Evolutionary conservation across 1,140 invertebrate genomes (phyloP).

Genomic region (Gryllus bimaculatus): DNA sequence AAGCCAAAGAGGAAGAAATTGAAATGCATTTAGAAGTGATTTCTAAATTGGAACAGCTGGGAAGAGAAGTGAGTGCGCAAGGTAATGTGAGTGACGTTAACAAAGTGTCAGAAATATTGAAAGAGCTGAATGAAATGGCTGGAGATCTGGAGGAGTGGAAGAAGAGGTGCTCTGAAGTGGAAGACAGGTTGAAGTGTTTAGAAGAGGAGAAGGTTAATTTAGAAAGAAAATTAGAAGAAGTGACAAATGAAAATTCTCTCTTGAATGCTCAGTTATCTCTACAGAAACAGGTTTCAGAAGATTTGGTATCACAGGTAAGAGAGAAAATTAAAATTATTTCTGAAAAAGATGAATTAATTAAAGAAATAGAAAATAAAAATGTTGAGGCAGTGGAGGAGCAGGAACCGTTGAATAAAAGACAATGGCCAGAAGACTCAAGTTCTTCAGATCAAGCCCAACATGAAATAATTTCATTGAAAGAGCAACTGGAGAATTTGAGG

Average conservation of each 20-base stretch:
- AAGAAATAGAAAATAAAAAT: slow-evolving; percentile 10
- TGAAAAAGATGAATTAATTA: slow-evolving; percentile 28
- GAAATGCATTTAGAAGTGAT: slow-evolving; percentile 20
- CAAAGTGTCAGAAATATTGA: slow-evolving; percentile 27
- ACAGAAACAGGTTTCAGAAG: slow-evolving; percentile 27
- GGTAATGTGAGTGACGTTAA: slow-evolving; percentile 21
- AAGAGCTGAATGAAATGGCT: slow-evolving; percentile 30
- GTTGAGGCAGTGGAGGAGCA: background rate
- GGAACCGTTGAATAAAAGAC: background rate
- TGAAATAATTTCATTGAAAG: background rate
- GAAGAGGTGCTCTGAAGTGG: slow-evolving; percentile 31
- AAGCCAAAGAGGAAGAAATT: slow-evolving; percentile 23
- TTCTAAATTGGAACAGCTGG: slow-evolving; percentile 18
- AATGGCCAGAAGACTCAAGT: background rate
- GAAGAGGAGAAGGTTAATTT: slow-evolving; percentile 22
- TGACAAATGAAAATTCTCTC: slow-evolving; percentile 23
- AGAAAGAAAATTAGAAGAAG: slow-evolving; percentile 19
- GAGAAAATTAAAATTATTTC: slow-evolving; percentile 28
- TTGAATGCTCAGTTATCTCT: slow-evolving; percentile 23
- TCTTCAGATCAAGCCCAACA: background rate
- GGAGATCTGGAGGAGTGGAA: slow-evolving; percentile 35
- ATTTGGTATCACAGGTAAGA: slow-evolving; percentile 31
- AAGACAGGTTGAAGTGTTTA: slow-evolving; percentile 27
- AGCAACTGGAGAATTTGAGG: background rate
- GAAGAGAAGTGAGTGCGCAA: background rate